phyloP scores from a whole-genome alignment of 2,113 vertebrate genomes.

The Ammodytes dubius region DNA sequence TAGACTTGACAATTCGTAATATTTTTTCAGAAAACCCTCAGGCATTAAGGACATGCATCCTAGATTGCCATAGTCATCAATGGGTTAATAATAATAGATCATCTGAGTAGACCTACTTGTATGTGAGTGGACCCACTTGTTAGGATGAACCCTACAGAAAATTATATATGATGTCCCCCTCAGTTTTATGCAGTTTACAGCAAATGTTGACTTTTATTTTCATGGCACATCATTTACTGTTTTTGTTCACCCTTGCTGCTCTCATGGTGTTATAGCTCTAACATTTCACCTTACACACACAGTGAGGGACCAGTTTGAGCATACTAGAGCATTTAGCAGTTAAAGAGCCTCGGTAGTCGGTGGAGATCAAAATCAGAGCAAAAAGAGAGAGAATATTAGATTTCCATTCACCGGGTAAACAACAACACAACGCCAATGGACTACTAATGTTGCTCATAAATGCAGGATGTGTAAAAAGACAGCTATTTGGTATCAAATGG shows the following conservation, averaged over 20 bases:
- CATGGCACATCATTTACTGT: neutral
- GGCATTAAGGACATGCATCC: too few relatives aligned
- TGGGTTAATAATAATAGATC: too few relatives aligned
- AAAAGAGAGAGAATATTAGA: neutral
- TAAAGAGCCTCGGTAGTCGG: neutral
- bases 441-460: neutral
- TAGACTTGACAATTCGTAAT: too few relatives aligned
- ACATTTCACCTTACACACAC: neutral
- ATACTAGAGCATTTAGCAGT: neutral
- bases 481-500: neutral
- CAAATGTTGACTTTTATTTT: too few relatives aligned
- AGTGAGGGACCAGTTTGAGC: neutral
- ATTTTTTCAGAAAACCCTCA: too few relatives aligned
- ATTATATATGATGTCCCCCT: neutral
- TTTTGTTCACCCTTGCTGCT: neutral
- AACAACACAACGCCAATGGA: neutral
- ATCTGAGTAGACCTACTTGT: too few relatives aligned
- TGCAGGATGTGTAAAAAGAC: neutral
- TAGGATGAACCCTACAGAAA: neutral
- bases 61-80: too few relatives aligned
- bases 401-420: neutral
- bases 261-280: neutral
- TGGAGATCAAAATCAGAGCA: constrained; percentile 4
- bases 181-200: neutral
- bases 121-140: too few relatives aligned